phyloP scores from a whole-genome alignment of 1,140 invertebrate genomes.

The Dryas iulia region DNA sequence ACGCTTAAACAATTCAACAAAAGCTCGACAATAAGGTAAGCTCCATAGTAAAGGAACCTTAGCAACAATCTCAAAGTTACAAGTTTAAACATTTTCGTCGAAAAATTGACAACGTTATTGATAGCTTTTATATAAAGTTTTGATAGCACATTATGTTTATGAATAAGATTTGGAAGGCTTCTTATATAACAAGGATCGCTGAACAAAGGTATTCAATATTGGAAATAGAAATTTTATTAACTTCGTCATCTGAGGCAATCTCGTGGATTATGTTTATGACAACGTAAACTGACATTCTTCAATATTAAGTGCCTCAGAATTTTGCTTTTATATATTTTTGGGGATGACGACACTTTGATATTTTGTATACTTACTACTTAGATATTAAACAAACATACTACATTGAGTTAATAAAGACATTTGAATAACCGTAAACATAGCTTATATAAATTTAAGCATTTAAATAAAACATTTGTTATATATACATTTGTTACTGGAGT shows the following conservation, averaged over 20 bases:
- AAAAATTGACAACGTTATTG: not conserved
- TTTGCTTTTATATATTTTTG: not conserved
- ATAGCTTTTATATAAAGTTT: slow-evolving; percentile 2
- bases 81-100: not conserved
- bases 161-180: not conserved
- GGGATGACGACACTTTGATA: not conserved
- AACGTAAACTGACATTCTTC: not conserved
- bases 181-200: not conserved
- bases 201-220: not conserved
- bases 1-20: not conserved
- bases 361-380: too few relatives aligned
- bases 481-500: too few relatives aligned
- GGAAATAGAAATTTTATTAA: slow-evolving; percentile 1
- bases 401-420: too few relatives aligned
- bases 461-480: too few relatives aligned
- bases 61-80: not conserved
- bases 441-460: too few relatives aligned
- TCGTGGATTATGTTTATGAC: slow-evolving; percentile 1
- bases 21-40: too few relatives aligned
- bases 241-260: not conserved
- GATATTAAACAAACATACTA: too few relatives aligned
- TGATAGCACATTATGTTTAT: not conserved
- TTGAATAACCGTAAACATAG: too few relatives aligned
- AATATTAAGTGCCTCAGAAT: not conserved
- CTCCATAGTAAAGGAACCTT: not conserved